phyloP scores from a whole-genome alignment of 2,888 invertebrate species.

The Drosophila tanythrix region DNA sequence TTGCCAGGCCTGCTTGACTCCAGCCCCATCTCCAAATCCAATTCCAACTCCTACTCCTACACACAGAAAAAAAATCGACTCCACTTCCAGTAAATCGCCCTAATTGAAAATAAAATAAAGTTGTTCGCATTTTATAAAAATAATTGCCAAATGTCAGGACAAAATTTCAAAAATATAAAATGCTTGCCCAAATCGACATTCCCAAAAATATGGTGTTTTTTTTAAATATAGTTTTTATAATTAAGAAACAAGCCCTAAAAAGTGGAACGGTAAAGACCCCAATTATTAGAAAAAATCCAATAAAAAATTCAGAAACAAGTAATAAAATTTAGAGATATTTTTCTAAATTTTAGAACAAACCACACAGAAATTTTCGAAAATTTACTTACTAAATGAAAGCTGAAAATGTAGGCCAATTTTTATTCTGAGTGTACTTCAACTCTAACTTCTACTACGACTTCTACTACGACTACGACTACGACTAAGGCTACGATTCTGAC shows the following conservation, averaged over 20 bases:
- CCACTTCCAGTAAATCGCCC: not conserved
- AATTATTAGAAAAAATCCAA: no score
- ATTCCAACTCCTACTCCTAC: not conserved
- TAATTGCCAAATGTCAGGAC: not conserved
- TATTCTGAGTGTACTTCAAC: not conserved
- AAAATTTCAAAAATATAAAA: not conserved
- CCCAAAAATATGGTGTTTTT: not conserved
- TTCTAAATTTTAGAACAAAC: not conserved
- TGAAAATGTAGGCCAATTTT: not conserved
- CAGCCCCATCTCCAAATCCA: constrained; percentile 8
- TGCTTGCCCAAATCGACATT: not conserved
- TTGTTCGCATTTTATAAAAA: not conserved
- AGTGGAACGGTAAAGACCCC: not conserved
- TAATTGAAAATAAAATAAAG: not conserved
- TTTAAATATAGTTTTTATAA: not conserved
- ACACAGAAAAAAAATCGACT: not conserved
- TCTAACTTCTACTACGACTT: not conserved
- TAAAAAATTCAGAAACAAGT: not conserved
- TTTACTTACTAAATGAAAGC: not conserved
- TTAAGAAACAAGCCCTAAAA: not conserved
- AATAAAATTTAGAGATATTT: not conserved
- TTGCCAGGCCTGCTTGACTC: constrained; percentile 20
- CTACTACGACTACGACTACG: not conserved
- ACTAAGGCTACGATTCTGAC: constrained; percentile 26
- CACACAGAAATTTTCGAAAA: not conserved